Percentiles rank a stretch among this genome's conserved stretches.
phyloP scores from a whole-genome alignment of 2,113 vertebrate genomes.

The Echinops telfairi region DNA sequence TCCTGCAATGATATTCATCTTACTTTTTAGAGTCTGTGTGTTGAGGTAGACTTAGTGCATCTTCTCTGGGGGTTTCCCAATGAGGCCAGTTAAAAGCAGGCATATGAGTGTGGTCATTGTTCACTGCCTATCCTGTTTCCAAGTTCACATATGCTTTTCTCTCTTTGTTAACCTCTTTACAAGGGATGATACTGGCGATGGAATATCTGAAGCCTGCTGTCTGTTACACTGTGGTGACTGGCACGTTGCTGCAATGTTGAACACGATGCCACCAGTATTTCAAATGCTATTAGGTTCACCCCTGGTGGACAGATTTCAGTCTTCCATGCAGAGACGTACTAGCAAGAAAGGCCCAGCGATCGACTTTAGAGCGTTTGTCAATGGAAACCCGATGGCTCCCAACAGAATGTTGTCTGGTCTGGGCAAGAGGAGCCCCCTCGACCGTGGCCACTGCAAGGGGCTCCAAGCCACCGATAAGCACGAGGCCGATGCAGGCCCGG shows the following conservation, averaged over 20 bases:
- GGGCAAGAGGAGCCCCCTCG: background rate
- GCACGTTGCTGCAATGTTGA: background rate
- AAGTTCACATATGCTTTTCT: too few species aligned
- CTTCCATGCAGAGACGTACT: background rate
- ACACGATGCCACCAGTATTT: background rate
- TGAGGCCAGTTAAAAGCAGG: too few species aligned
- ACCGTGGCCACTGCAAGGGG: background rate
- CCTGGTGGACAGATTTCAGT: background rate
- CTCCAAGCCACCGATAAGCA: background rate
- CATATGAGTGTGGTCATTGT: too few species aligned
- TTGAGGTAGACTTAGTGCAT: too few species aligned
- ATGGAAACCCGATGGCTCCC: background rate
- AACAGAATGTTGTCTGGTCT: background rate
- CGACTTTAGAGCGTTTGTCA: background rate
- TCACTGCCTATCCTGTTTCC: too few species aligned
- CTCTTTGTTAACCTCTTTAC: too few species aligned
- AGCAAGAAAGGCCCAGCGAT: background rate
- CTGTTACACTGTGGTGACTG: background rate
- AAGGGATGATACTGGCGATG: too few species aligned
- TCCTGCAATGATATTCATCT: too few species aligned
- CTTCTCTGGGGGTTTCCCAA: too few species aligned
- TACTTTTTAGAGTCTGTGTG: too few species aligned
- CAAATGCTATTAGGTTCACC: background rate
- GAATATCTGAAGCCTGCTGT: background rate
- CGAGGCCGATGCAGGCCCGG: background rate